Percentiles rank a stretch among this genome's conserved stretches.
Evolutionary conservation across 2,113 vertebrate species (phyloP).

Genomic region (Catharus fuscescens): DNA sequence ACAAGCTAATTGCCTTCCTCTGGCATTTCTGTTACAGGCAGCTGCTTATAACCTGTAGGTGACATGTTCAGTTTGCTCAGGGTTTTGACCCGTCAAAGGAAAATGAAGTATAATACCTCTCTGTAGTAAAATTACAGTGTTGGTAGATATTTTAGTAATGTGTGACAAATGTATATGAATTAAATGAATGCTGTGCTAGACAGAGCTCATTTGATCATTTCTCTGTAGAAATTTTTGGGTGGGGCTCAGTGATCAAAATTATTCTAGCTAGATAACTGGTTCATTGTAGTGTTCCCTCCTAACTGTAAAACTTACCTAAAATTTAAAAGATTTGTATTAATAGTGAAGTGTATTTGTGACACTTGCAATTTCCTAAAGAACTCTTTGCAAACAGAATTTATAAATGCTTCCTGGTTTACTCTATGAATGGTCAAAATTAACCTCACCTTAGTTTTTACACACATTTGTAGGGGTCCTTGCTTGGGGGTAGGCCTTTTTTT

Average conservation of each 20-base stretch:
- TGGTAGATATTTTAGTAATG: not conserved
- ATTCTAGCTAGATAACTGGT: not conserved
- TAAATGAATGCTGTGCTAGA: not conserved
- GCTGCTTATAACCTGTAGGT: not conserved
- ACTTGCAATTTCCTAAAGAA: not conserved
- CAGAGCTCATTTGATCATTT: not conserved
- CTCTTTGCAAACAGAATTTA: not conserved
- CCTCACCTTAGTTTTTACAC: not conserved
- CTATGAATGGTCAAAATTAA: not conserved
- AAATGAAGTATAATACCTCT: not conserved
- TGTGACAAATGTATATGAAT: not conserved
- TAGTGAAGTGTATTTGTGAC: not conserved
- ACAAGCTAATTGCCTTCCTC: not conserved
- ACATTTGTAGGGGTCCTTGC: rapidly evolving
- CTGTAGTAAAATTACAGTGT: not conserved
- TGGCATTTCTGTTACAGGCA: not conserved
- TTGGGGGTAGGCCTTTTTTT: rapidly evolving
- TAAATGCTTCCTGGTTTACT: not conserved
- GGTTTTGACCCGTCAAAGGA: not conserved
- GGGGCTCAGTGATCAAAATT: not conserved
- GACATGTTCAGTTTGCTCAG: rapidly evolving
- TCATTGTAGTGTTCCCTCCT: not conserved
- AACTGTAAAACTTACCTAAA: not conserved
- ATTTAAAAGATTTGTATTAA: not conserved
- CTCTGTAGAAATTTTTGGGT: not conserved